phyloP scores from a whole-genome alignment of 2,113 vertebrate genomes.

The Noturus placidus region DNA sequence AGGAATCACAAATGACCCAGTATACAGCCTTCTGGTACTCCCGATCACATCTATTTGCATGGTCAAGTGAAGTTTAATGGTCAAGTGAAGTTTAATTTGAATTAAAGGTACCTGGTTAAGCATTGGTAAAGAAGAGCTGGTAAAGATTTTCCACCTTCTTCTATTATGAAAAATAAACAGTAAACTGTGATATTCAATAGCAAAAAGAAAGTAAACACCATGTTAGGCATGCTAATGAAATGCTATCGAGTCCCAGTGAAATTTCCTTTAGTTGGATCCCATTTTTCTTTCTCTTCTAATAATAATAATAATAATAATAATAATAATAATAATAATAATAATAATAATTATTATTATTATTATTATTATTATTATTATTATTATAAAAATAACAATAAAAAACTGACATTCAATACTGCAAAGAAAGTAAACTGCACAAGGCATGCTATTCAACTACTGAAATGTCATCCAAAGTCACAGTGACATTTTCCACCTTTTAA shows the following conservation, averaged over 20 bases:
- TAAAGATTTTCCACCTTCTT: neutral
- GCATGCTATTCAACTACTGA: slow-evolving; percentile 6
- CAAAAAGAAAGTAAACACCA: neutral
- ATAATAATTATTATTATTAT: too few relatives aligned
- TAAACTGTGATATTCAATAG: neutral
- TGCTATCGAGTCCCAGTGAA: neutral
- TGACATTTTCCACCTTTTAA: slow-evolving; percentile 21
- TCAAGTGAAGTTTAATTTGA: neutral
- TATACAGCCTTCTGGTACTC: neutral
- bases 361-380: too few relatives aligned
- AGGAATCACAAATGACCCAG: neutral
- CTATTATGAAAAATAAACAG: neutral
- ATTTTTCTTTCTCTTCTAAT: neutral
- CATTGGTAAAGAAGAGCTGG: neutral
- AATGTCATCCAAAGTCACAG: slow-evolving; percentile 17
- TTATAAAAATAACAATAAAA: neutral
- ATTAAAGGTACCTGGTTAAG: neutral
- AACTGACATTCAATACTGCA: neutral
- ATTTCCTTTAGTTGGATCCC: slow-evolving; percentile 1
- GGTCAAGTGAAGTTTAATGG: too few relatives aligned
- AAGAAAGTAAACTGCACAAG: neutral
- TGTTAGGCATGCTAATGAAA: neutral
- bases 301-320: neutral
- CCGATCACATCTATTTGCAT: neutral
- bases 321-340: neutral